Percentiles rank a stretch among this genome's conserved stretches.
Conservation (phyloP, 2,113 vertebrate species). For the Thamnaconus septentrionalis region DNA sequence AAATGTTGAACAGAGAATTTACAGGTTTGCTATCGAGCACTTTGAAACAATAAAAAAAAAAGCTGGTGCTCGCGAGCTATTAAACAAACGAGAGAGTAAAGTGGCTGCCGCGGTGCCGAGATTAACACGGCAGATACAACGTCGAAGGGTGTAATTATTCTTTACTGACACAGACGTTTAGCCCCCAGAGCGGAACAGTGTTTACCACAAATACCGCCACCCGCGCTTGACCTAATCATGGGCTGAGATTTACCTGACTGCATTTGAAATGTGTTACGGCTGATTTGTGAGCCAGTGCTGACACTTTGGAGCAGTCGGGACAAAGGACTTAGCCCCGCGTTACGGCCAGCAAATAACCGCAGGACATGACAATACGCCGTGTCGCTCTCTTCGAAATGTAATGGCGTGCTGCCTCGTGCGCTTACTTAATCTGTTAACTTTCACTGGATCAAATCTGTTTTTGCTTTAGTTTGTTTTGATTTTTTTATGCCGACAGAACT, state of each 20-base stretch:
- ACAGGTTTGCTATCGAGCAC: slow-evolving; percentile 86
- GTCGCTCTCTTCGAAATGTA: no score
- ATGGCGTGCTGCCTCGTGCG: no score
- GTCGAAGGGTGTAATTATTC: slow-evolving; percentile 78
- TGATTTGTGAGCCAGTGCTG: slow-evolving; percentile 44
- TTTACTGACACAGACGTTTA: slow-evolving; percentile 77
- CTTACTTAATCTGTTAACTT: no score
- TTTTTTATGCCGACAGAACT: no score
- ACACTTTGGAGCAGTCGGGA: slow-evolving; percentile 24
- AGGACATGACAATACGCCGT: no score
- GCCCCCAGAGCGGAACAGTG: slow-evolving; percentile 69
- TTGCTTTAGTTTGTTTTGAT: no score
- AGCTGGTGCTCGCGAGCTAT: slow-evolving; percentile 77
- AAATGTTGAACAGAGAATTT: slow-evolving; percentile 88
- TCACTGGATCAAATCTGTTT: no score
- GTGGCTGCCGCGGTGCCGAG: slow-evolving; percentile 77
- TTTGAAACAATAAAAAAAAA: slow-evolving; percentile 85
- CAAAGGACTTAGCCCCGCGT: neutral
- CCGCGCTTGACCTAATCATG: slow-evolving; percentile 69
- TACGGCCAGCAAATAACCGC: neutral
- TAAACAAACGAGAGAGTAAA: slow-evolving; percentile 90
- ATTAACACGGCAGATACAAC: slow-evolving; percentile 76
- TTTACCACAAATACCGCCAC: slow-evolving; percentile 72
- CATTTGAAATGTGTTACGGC: slow-evolving; percentile 48
- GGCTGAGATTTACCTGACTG: slow-evolving; percentile 68